Evolutionary conservation across 2,888 invertebrate species (phyloP).

Genomic region (Xanthostigma xanthostigma): DNA sequence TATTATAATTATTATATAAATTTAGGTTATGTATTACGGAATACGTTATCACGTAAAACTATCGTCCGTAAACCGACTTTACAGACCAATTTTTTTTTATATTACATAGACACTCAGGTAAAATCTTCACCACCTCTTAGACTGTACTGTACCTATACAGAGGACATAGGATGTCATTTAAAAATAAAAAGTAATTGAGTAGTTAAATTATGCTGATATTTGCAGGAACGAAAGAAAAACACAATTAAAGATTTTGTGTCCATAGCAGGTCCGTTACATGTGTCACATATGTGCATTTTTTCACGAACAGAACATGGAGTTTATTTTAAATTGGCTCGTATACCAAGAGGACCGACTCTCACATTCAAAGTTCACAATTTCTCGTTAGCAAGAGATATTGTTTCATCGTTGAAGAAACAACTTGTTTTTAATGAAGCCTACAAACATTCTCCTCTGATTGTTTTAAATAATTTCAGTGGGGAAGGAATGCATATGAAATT

Average conservation of each 20-base stretch:
- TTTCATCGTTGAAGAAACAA: constrained; percentile 74
- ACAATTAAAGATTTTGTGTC: constrained; percentile 92
- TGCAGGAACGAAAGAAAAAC: constrained; percentile 73
- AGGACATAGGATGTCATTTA: background rate
- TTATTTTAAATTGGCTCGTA: constrained; percentile 69
- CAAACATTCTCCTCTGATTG: constrained; percentile 75
- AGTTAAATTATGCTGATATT: constrained; percentile 10
- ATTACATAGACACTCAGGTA: no score
- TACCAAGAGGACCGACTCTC: constrained; percentile 87
- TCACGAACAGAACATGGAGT: constrained; percentile 72
- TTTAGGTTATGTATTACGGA: no score
- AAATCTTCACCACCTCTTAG: no score
- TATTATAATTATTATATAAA: no score
- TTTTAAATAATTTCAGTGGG: constrained; percentile 80
- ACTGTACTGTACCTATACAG: no score
- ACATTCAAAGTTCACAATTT: constrained; percentile 77
- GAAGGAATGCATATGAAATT: constrained; percentile 81
- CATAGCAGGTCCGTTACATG: constrained; percentile 80
- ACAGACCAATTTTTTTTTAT: no score
- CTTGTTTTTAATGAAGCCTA: constrained; percentile 71
- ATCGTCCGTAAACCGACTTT: no score
- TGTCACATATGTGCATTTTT: constrained; percentile 83
- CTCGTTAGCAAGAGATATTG: constrained; percentile 68
- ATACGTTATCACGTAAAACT: no score
- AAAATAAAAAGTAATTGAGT: background rate